phyloP scores from a whole-genome alignment of 1,140 invertebrate species.

The Dolichoris vasculosae region DNA sequence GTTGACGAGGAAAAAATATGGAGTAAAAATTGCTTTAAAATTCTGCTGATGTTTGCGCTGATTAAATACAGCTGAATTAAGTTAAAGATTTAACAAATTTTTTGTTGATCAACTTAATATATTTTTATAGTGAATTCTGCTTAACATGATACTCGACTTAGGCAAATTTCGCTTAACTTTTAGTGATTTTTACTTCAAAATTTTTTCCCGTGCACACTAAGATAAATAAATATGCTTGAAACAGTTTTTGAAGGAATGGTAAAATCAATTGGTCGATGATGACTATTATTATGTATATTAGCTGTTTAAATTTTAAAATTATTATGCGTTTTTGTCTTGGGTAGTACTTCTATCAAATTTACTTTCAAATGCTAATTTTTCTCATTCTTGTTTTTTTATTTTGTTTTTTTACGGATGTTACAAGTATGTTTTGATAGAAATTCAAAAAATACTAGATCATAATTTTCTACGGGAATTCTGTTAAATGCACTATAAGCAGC shows the following conservation, averaged over 20 bases:
- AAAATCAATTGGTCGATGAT: constrained; percentile 23
- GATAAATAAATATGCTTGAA: not conserved
- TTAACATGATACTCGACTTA: not conserved
- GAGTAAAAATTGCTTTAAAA: constrained; percentile 1
- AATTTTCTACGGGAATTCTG: not conserved
- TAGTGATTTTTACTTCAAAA: not conserved
- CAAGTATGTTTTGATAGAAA: not conserved
- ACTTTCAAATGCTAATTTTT: not conserved
- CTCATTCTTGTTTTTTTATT: constrained; percentile 8
- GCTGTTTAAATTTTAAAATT: constrained; percentile 30
- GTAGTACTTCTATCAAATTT: not conserved
- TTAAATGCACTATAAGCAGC: not conserved
- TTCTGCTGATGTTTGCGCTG: not conserved
- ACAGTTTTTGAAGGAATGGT: not conserved
- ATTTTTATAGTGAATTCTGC: not conserved
- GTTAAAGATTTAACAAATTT: not conserved
- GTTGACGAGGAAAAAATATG: not conserved
- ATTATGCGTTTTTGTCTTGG: constrained; percentile 4
- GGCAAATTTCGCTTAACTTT: not conserved
- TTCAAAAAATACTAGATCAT: constrained; percentile 18
- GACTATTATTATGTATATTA: constrained; percentile 44
- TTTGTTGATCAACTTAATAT: not conserved
- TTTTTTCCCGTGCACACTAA: not conserved
- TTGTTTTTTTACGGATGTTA: not conserved
- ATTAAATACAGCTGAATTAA: not conserved